Conservation (phyloP, 2,797 vertebrate genomes). For the Masticophis lateralis region DNA sequence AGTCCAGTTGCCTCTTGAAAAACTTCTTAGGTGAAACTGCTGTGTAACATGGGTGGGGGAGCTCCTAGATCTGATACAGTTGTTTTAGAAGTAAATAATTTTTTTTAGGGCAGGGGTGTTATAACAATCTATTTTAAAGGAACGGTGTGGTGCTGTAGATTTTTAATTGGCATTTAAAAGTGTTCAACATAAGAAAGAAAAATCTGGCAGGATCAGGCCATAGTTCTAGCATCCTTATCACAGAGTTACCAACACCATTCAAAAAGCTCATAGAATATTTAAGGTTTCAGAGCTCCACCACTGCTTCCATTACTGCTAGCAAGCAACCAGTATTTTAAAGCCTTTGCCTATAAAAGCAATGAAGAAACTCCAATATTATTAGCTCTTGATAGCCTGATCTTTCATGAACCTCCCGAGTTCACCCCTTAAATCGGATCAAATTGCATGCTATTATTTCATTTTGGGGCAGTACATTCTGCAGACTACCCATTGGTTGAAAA, state of each 20-base stretch:
- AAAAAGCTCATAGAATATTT: neutral
- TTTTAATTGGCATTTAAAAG: neutral
- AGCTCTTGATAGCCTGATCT: neutral
- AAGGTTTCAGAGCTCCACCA: neutral
- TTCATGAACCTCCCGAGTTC: neutral
- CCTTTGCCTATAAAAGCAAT: neutral
- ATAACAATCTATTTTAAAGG: neutral
- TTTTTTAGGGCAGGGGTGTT: neutral
- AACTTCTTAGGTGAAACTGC: no score
- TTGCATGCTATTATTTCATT: neutral
- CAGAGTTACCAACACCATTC: neutral
- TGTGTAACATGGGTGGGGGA: neutral
- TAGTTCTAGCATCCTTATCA: neutral
- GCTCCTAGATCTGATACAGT: neutral
- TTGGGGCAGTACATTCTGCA: neutral
- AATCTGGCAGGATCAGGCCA: neutral
- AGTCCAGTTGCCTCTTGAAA: no score
- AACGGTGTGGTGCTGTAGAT: no score
- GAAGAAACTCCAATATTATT: neutral
- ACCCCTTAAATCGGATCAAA: neutral
- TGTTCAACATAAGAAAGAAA: neutral
- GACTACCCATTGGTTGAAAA: neutral
- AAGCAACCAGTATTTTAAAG: neutral
- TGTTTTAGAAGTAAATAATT: neutral
- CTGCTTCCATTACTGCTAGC: neutral